Conservation (phyloP, 2,113 vertebrate genomes). For the Balaeniceps rex region DNA sequence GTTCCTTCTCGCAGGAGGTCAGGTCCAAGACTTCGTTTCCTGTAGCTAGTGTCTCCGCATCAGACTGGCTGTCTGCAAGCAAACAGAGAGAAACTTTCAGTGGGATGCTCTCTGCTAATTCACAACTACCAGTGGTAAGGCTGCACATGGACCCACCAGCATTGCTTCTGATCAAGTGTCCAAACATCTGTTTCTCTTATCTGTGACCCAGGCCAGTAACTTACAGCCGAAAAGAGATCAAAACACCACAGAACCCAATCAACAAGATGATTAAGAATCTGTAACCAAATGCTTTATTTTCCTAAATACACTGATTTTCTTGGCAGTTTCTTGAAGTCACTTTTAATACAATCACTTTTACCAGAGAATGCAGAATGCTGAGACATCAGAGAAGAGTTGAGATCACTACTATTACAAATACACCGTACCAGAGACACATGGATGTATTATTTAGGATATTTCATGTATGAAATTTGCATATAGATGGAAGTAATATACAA, state of each 20-base stretch:
- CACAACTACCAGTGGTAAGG: neutral
- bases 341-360: neutral
- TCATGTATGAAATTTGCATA: neutral
- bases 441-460: neutral
- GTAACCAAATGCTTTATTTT: neutral
- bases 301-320: neutral
- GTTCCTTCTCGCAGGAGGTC: slow-evolving; percentile 53
- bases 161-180: neutral
- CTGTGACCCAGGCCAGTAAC: neutral
- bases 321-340: neutral
- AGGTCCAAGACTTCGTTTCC: slow-evolving; percentile 78
- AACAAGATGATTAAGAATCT: neutral
- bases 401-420: neutral
- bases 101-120: neutral
- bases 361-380: neutral
- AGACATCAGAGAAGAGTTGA: neutral
- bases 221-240: neutral
- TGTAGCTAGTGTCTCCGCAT: slow-evolving; percentile 68
- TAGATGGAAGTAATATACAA: neutral
- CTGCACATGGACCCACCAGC: neutral
- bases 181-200: neutral
- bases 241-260: neutral
- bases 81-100: slow-evolving; percentile 48
- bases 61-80: slow-evolving; percentile 86
- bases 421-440: neutral